phyloP scores from a whole-genome alignment of 2,113 vertebrate species.

The Aramus guarauna region DNA sequence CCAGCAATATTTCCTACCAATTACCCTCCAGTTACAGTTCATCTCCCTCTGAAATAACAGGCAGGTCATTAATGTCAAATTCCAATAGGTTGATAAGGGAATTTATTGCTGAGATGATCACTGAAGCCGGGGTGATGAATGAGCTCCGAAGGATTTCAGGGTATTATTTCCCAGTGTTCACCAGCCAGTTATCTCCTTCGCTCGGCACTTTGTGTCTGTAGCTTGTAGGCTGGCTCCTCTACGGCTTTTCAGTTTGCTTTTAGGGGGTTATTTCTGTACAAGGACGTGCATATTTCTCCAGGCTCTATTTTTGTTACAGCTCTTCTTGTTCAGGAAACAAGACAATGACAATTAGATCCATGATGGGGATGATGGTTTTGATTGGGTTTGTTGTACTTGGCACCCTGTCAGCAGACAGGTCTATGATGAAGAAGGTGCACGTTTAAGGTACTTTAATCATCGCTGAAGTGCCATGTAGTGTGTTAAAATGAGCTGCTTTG shows the following conservation, averaged over 20 bases:
- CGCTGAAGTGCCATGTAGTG: background rate
- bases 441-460: background rate
- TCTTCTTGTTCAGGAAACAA: background rate
- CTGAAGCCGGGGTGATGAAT: background rate
- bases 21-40: background rate
- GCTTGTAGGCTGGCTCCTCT: background rate
- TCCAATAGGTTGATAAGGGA: constrained; percentile 9
- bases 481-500: background rate
- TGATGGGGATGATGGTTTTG: background rate
- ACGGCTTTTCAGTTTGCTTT: background rate
- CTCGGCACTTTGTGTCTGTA: background rate
- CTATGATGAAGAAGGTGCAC: background rate
- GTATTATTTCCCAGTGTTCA: background rate
- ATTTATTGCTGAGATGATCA: constrained; percentile 43
- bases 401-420: background rate
- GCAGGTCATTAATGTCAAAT: constrained; percentile 19
- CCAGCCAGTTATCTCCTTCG: background rate
- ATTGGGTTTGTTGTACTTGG: background rate
- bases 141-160: background rate
- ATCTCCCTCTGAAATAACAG: constrained; percentile 50
- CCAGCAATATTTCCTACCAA: constrained; percentile 27
- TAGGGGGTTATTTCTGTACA: background rate
- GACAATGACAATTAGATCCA: background rate
- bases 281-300: background rate
- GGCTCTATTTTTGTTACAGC: background rate